These are phyloP conservation scores for Drosophila kambysellisi DNA, from an alignment of 2,888 invertebrate genomes.

Conservation along the genomic window DNA sequence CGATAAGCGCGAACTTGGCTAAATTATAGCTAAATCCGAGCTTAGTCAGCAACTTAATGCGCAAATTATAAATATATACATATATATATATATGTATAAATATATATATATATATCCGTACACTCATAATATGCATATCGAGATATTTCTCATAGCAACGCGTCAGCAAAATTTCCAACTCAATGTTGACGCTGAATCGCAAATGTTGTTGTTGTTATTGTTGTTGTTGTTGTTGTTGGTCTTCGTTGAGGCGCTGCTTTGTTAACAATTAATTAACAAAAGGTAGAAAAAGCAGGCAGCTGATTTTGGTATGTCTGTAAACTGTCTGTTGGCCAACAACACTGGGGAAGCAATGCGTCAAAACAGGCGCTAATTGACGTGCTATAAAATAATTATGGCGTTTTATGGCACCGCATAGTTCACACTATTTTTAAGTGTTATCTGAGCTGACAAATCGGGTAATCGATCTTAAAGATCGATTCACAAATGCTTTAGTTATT, in stretches of 20 bases:
- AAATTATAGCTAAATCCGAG: slow-evolving; percentile 63
- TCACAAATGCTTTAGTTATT: neutral
- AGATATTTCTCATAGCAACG: slow-evolving; percentile 17
- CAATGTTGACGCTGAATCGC: slow-evolving; percentile 47
- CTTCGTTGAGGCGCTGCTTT: slow-evolving; percentile 56
- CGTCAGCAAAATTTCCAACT: slow-evolving; percentile 55
- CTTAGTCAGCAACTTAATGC: slow-evolving; percentile 67
- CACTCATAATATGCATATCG: slow-evolving; percentile 39
- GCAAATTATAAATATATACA: slow-evolving; percentile 43
- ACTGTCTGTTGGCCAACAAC: slow-evolving; percentile 51
- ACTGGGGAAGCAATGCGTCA: slow-evolving; percentile 23
- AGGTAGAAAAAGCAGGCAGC: slow-evolving; percentile 23
- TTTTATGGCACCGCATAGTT: slow-evolving; percentile 27
- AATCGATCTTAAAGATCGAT: neutral
- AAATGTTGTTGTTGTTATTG: slow-evolving; percentile 2
- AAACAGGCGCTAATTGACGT: slow-evolving; percentile 43
- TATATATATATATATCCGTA: slow-evolving; percentile 20
- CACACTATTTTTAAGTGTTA: neutral
- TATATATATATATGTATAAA: slow-evolving; percentile 32
- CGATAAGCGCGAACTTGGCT: slow-evolving; percentile 66
- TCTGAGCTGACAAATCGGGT: slow-evolving; percentile 1
- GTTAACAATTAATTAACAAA: slow-evolving; percentile 70
- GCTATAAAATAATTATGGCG: slow-evolving; percentile 60
- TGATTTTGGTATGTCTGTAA: slow-evolving; percentile 34
- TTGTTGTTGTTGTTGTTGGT: slow-evolving; percentile 11